Conservation (phyloP, 2,113 vertebrate genomes). For the Butastur rufipennis region DNA sequence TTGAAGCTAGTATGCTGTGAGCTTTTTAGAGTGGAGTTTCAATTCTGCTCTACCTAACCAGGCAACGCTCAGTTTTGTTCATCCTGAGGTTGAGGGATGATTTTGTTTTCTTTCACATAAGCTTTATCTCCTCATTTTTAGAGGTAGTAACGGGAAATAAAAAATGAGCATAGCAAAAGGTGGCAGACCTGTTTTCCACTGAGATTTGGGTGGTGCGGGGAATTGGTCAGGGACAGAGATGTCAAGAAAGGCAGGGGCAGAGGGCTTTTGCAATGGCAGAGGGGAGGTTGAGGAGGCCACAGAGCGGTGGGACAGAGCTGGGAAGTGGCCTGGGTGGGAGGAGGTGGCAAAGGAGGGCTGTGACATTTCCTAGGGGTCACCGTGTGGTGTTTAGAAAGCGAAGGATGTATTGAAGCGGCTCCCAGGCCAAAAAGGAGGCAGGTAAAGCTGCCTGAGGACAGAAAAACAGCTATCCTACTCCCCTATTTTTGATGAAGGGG, state of each 20-base stretch:
- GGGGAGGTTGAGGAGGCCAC: background rate
- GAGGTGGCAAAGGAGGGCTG: background rate
- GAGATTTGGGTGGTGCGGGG: background rate
- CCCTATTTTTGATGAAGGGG: background rate
- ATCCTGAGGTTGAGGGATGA: background rate
- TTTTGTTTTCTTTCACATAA: background rate
- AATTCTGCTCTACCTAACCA: background rate
- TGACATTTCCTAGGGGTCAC: background rate
- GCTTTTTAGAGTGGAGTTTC: background rate
- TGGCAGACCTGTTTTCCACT: background rate
- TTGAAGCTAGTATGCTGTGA: background rate
- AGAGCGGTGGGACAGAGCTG: background rate
- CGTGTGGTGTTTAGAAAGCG: background rate
- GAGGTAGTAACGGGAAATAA: background rate
- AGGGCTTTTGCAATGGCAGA: background rate
- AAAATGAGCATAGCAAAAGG: background rate
- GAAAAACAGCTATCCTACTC: background rate
- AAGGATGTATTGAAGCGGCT: background rate
- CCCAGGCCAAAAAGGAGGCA: background rate
- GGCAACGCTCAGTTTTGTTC: background rate
- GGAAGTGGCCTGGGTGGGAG: background rate
- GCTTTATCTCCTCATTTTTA: background rate
- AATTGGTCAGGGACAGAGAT: background rate
- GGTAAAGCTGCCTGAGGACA: background rate
- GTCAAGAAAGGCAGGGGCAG: background rate